phyloP scores from a whole-genome alignment of 1,140 invertebrate genomes.

The Ephestia elutella region DNA sequence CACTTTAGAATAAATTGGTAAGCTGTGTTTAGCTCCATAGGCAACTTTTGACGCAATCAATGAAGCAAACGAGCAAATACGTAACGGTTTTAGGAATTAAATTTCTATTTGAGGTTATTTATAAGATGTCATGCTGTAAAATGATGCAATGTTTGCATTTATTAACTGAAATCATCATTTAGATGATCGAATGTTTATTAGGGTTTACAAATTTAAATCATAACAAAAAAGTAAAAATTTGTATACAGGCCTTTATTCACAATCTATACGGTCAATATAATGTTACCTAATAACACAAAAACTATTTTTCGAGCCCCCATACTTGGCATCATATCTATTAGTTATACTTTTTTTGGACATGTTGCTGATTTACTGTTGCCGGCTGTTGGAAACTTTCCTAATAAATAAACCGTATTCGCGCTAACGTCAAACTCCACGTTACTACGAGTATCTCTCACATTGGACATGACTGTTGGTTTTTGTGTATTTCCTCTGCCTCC shows the following conservation, averaged over 20 bases:
- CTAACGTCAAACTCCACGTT: slow-evolving; percentile 50
- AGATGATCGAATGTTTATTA: too few species aligned
- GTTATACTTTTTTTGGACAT: slow-evolving; percentile 45
- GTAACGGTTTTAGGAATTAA: slow-evolving; percentile 15
- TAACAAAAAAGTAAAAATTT: too few species aligned
- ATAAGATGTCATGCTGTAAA: background rate
- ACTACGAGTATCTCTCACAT: slow-evolving; percentile 42
- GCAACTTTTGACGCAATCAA: slow-evolving; percentile 40
- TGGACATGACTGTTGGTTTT: slow-evolving; percentile 27
- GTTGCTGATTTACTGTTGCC: slow-evolving; percentile 51
- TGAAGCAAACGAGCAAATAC: slow-evolving; percentile 28
- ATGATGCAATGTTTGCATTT: background rate
- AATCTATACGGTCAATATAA: background rate
- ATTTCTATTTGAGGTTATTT: background rate
- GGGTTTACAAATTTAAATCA: background rate
- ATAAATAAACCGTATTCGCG: slow-evolving; percentile 63
- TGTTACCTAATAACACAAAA: background rate
- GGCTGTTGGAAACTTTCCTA: slow-evolving; percentile 52
- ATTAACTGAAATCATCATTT: background rate
- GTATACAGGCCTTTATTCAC: too few species aligned
- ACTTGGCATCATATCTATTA: slow-evolving; percentile 31
- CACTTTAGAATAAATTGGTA: slow-evolving; percentile 23
- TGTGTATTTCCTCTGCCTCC: background rate
- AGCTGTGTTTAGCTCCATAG: slow-evolving; percentile 21
- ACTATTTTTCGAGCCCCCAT: slow-evolving; percentile 14